Percentiles rank a stretch among this genome's conserved stretches.
phyloP scores from a whole-genome alignment of 2,888 invertebrate genomes.

The Drosophila mimetica region DNA sequence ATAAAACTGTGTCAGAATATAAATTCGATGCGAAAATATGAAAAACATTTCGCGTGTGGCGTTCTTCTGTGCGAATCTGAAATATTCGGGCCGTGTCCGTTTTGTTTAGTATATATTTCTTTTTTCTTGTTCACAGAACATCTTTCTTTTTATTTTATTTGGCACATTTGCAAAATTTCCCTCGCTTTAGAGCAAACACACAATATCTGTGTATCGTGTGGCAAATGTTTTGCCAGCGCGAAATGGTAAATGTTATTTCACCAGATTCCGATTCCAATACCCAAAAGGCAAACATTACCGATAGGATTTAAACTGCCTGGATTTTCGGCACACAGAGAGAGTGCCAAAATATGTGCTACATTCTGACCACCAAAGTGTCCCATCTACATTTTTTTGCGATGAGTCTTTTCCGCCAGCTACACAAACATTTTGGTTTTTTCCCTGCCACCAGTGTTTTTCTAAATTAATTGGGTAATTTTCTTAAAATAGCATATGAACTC shows the following conservation, averaged over 20 bases:
- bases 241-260: constrained; percentile 26
- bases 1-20: constrained; percentile 37
- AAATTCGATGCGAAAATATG: constrained; percentile 32
- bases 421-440: constrained; percentile 50
- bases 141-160: constrained; percentile 21
- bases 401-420: constrained; percentile 43
- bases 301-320: constrained; percentile 5
- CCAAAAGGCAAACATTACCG: constrained; percentile 17
- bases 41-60: constrained; percentile 42
- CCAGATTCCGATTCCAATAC: constrained; percentile 16
- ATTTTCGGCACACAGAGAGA: constrained; percentile 4
- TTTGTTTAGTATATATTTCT: constrained; percentile 52
- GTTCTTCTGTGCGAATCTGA: constrained; percentile 33
- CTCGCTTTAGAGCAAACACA: constrained; percentile 49
- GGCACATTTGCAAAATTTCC: constrained; percentile 65
- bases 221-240: constrained; percentile 25
- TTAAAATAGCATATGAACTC: constrained; percentile 81
- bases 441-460: constrained; percentile 53
- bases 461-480: constrained; percentile 78
- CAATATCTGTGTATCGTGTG: constrained; percentile 16
- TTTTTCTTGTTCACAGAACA: constrained; percentile 8
- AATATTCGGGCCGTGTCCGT: constrained; percentile 44
- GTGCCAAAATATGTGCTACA: constrained; percentile 16
- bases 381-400: constrained; percentile 26
- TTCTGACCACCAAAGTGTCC: constrained; percentile 24